Evolutionary conservation across 1,140 invertebrate genomes (phyloP).

Genomic region (Stenopsyche tienmushanensis): DNA sequence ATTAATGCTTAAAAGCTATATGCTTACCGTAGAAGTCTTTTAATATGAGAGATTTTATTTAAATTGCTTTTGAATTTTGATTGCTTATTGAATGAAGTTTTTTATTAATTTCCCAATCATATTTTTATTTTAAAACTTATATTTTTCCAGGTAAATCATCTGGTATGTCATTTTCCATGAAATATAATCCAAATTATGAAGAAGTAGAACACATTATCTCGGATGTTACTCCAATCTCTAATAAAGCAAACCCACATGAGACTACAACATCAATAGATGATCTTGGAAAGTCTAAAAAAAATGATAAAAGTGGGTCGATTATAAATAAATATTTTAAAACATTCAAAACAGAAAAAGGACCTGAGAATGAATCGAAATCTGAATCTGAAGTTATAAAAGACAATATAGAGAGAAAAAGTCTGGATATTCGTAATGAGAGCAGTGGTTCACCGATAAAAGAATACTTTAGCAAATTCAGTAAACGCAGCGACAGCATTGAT

Average conservation of each 20-base stretch:
- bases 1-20: no score
- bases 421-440: constrained; percentile 46
- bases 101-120: no score
- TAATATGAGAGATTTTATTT: no score
- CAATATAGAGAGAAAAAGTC: constrained; percentile 33
- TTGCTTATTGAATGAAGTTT: no score
- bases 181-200: constrained; percentile 71
- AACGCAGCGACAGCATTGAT: constrained; percentile 40
- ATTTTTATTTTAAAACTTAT: no score
- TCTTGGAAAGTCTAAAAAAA: constrained; percentile 48
- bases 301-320: constrained; percentile 51
- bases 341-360: constrained; percentile 49
- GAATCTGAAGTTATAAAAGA: constrained; percentile 26
- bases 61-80: no score
- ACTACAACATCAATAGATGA: constrained; percentile 43
- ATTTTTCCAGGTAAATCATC: constrained; percentile 63
- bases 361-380: constrained; percentile 48
- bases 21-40: no score
- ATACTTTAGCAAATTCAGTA: constrained; percentile 53
- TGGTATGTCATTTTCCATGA: constrained; percentile 63
- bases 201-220: constrained; percentile 63
- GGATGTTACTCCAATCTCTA: constrained; percentile 60
- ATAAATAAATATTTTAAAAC: constrained; percentile 57
- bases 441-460: constrained; percentile 56
- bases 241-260: constrained; percentile 55